Evolutionary conservation across 2,113 vertebrate genomes (phyloP), one percentile per base, ranked within the genome.

Genomic region (Sylvicapra grimmia): DNA sequence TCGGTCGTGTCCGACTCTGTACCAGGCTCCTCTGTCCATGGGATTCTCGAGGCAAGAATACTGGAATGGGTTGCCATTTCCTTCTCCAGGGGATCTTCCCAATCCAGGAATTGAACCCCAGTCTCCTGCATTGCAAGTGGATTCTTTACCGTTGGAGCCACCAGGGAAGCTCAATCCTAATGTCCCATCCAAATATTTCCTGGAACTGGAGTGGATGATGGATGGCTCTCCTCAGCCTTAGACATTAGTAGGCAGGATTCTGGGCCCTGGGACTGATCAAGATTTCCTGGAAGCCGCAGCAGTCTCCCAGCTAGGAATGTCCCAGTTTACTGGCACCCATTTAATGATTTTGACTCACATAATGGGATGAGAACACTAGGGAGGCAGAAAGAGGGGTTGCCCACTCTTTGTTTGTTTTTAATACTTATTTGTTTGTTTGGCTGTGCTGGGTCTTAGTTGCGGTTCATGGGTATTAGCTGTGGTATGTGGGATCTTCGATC

Each of bases 1-100:
- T 23, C 12, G 4, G 23, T 44, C 0, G 0, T 77, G 72, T 44
- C 36, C 0, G 0, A 77, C 23, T 77, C 40, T 77, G 21, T 77
- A 6, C 36, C 23, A 77, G 6, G 23, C 40, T 77, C 40, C 72
- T 77, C 40, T 44, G 40, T 77, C 72, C 72, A 15, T 77, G 72
- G 72, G 36, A 44, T 44, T 77, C 13, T 27, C 6, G 1, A 77
- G 72, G 13, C 40, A 77, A 77, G 13, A 77, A 33, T 44, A 44
- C 23, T 77, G 23, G 40, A 77, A 12, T 77, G 23, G 72, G 40
- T 77, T 77, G 23, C 72, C 36, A 77, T 40, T 77, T 77, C 12
- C 72, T 77, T 27, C 72, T 44, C 36, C 23, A 27, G 23, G 40
- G 40, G 23, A 77, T 27, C 40, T 77, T 77, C 40, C 23, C 36